Evolutionary conservation across 2,888 invertebrate genomes (phyloP), one percentile per base, ranked within the genome.

Genomic region (Lysandra bellargus): DNA sequence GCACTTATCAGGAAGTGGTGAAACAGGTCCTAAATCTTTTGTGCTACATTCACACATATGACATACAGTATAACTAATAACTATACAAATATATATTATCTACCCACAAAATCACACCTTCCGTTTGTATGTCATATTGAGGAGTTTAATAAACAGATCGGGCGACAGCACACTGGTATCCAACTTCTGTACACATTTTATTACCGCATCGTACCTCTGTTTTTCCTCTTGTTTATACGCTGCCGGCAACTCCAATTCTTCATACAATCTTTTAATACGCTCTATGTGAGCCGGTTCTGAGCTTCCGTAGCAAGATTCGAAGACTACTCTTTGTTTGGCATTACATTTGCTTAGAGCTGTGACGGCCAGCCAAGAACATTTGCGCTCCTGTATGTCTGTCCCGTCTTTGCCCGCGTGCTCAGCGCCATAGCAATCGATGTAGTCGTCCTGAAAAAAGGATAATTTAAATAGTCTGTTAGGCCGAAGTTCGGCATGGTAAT

Each of bases 301-400:
- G 78, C 89, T 90, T 0, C 97, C 98, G 86, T 98, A 98, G 89
- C 96, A 96, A 81, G 97, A 95, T 83, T 95, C 91, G 77, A 88
- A 88, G 53, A 89, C 87, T 3, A 83, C 82, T 80, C 95, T 95
- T 85, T 98, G 97, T 4, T 95, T 92, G 0, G 95, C 91, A 78
- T 94, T 96, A 30, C 96, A 97, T 76, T 96, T 95, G 88, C 97
- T 96, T 82, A 98, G 94, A 44, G 98, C 98, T 37, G 97, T 96
- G 0, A 98, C 97, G 0, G 97, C 96, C 61, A 98, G 92, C 99
- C 99, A 99, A 0, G 98, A 96, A 89, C 99, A 99, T 91, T 99
- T 99, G 72, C 98, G 98, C 85, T 98, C 98, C 88, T 97, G 96
- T 83, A 99, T 99, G 86, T 99, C 99, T 0, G 96, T 97, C 4